These are phyloP conservation scores for Monopterus albus DNA, from an alignment of 2,113 vertebrate species.

Conservation along the genomic window DNA sequence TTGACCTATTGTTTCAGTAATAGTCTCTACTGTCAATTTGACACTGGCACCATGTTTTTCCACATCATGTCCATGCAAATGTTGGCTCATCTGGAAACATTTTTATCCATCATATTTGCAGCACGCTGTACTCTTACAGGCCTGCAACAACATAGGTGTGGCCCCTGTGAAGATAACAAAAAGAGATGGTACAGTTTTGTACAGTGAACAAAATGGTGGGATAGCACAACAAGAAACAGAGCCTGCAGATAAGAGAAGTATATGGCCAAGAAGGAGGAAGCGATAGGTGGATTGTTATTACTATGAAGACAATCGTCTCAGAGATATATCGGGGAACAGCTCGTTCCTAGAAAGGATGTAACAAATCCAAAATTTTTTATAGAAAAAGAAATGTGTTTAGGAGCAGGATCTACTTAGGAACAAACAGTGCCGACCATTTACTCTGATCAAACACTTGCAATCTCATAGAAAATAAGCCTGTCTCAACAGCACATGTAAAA, in stretches of 20 bases:
- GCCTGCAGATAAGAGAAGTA: conserved; percentile 12
- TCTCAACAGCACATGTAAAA: conserved; percentile 34
- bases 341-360: conserved; percentile 5
- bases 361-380: conserved; percentile 11
- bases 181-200: background rate
- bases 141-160: conserved; percentile 2
- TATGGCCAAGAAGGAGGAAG: conserved; percentile 6
- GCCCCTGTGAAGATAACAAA: background rate
- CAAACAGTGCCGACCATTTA: background rate
- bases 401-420: background rate
- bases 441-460: conserved; percentile 35
- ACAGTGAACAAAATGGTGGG: background rate
- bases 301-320: background rate
- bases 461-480: conserved; percentile 16
- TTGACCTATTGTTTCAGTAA: background rate
- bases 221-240: conserved; percentile 10
- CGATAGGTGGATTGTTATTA: conserved; percentile 1
- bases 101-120: conserved; percentile 12
- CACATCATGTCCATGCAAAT: background rate
- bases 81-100: background rate
- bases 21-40: background rate
- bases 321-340: background rate
- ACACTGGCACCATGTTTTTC: background rate
- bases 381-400: conserved; percentile 15
- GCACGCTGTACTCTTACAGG: background rate